Evolutionary conservation across 2,113 vertebrate species (phyloP), one percentile per base, ranked within the genome.

Genomic region (Butorides virescens): DNA sequence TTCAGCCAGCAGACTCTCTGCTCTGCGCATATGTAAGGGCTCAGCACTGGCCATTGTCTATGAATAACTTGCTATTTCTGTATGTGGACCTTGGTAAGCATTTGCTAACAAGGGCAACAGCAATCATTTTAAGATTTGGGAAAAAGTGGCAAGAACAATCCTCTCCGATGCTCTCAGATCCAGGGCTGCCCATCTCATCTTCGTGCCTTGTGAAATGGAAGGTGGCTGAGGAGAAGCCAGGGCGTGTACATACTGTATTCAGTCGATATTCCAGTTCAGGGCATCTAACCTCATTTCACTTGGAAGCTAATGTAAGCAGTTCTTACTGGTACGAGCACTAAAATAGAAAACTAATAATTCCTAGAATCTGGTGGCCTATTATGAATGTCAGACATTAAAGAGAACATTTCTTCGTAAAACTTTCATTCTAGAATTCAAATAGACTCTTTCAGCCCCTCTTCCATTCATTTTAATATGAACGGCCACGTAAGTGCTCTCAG

Each of bases 331-430:
- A 71, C 0, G 15, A 92, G 46, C 58, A 61, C 89, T 94, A 86
- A 96, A 97, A 96, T 81, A 97, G 92, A 92, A 97, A 97, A 88
- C 55, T 55, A 95, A 56, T 96, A 95, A 95, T 91, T 94, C 76
- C 86, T 82, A 92, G 89, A 95, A 75, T 96, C 91, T 94, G 50
- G 27, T 93, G 92, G 68, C 73, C 74, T 82, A 39, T 93, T 94
- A 84, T 50, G 55, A 86, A 86, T 79, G 77, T 90, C 93, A 95
- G 76, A 90, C 34, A 39, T 67, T 92, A 87, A 88, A 92, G 65
- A 79, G 92, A 94, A 78, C 62, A 66, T 63, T 46, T 76, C 76
- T 94, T 80, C 9, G 3, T 91, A 95, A 92, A 95, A 93, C 49
- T 68, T 92, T 68, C 84, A 93, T 88, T 93, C 66, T 88, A 61